Conservation (phyloP, 2,113 vertebrate species). For the Pseudonaja textilis region DNA sequence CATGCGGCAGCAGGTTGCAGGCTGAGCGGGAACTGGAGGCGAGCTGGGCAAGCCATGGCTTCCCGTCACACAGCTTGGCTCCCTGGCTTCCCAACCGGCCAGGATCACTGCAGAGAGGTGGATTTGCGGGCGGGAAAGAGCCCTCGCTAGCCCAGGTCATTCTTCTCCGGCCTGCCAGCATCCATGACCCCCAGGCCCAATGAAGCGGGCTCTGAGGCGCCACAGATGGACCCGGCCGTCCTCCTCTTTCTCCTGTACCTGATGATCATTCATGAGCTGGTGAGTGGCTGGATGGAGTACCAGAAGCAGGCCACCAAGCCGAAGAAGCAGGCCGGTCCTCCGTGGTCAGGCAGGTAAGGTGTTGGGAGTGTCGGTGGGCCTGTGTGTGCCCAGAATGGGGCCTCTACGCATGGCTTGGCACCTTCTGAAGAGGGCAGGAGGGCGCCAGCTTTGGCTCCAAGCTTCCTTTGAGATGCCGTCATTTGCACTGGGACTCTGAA, state of each 20-base stretch:
- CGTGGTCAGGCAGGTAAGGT: conserved; percentile 77
- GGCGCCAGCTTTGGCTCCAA: neutral
- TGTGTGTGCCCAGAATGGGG: neutral
- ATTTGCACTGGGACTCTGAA: neutral
- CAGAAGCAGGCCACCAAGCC: conserved; percentile 78
- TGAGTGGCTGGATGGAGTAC: conserved; percentile 87
- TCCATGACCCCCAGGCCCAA: conserved; percentile 55
- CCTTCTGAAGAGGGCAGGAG: neutral
- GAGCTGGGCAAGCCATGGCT: neutral
- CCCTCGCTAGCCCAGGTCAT: neutral
- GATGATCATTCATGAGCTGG: conserved; percentile 85
- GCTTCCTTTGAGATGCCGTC: neutral
- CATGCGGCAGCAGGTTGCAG: neutral
- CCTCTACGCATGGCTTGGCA: neutral
- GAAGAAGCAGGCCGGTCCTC: conserved; percentile 68
- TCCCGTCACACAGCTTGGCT: neutral
- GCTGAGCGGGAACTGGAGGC: neutral
- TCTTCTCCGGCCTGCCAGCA: neutral
- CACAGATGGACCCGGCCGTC: conserved; percentile 82
- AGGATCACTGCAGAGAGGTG: neutral
- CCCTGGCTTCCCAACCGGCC: neutral
- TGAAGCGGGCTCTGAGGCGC: conserved; percentile 57
- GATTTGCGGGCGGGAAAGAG: neutral
- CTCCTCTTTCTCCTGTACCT: conserved; percentile 87
- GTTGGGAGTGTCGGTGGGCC: neutral